Percentiles rank a stretch among this genome's conserved stretches.
phyloP scores from a whole-genome alignment of 30 jellyfish, hydroid and myxozoan species.

The Rhopilema esculentum region DNA sequence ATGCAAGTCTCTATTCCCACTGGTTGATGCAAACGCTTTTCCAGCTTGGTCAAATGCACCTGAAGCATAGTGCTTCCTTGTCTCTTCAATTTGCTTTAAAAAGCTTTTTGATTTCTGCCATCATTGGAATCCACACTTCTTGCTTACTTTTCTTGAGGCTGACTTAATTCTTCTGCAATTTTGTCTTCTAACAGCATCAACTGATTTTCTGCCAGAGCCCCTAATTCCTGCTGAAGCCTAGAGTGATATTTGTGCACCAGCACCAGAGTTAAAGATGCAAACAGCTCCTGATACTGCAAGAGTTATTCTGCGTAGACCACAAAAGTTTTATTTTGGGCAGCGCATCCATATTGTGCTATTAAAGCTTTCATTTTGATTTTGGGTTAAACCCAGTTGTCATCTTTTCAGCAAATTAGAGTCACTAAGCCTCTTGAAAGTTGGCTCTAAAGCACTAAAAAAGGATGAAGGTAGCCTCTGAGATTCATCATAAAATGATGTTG shows the following conservation, averaged over 20 bases:
- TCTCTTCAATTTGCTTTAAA: not conserved
- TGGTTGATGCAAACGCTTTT: not conserved
- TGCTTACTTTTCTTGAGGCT: not conserved
- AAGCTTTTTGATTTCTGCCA: slow-evolving; percentile 2
- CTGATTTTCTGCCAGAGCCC: not conserved
- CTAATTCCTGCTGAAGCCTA: not conserved
- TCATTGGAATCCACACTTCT: not conserved
- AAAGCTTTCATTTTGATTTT: not conserved
- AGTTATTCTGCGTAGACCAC: not conserved
- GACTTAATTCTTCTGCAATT: slow-evolving; percentile 1
- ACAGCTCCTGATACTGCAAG: no score
- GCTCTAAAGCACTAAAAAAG: not conserved
- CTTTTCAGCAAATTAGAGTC: not conserved
- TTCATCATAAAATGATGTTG: not conserved
- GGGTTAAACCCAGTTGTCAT: slow-evolving; percentile 3
- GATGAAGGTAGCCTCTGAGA: slow-evolving; percentile 1
- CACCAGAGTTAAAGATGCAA: not conserved
- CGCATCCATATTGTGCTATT: not conserved
- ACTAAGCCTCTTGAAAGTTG: not conserved
- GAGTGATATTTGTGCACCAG: not conserved
- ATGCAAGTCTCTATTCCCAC: not conserved
- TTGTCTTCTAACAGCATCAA: not conserved
- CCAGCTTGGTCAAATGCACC: not conserved
- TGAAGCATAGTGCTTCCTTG: not conserved
- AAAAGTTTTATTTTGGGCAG: slow-evolving; percentile 1